These are phyloP conservation scores for Parazoanthus atlanticus DNA, from an alignment of 92 coral and sea anemone species.

Conservation along the genomic window DNA sequence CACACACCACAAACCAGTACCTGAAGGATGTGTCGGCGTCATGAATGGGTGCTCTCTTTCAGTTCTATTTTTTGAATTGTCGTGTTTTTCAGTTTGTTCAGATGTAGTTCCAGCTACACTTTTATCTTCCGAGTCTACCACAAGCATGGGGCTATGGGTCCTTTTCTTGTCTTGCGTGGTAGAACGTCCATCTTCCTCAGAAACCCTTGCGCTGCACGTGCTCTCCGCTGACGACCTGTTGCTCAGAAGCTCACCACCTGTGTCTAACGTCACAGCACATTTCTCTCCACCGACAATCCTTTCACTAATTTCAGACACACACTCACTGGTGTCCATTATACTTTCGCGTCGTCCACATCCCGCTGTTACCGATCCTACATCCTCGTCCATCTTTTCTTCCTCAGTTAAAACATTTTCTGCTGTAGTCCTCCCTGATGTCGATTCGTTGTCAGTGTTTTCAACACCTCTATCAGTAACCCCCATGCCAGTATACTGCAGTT, in stretches of 20 bases:
- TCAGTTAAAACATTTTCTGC: not conserved
- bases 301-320: not conserved
- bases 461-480: not conserved
- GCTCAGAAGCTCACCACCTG: not conserved
- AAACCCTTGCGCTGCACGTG: not conserved
- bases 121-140: slow-evolving; percentile 14
- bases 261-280: not conserved
- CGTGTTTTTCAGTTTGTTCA: slow-evolving; percentile 9
- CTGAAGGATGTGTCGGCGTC: slow-evolving; percentile 37
- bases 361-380: not conserved
- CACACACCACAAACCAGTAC: not conserved
- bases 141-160: slow-evolving; percentile 18
- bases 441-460: slow-evolving; percentile 11
- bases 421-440: not conserved
- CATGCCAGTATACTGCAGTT: not conserved
- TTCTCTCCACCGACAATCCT: not conserved
- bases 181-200: not conserved
- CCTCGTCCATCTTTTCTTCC: slow-evolving; percentile 41
- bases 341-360: slow-evolving; percentile 18
- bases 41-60: slow-evolving; percentile 42
- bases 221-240: slow-evolving; percentile 4
- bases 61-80: not conserved
- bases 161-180: slow-evolving; percentile 7
- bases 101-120: not conserved
- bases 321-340: slow-evolving; percentile 39